These are phyloP conservation scores for Lithodes maja DNA, from an alignment of 2,888 invertebrate species.

Conservation along the genomic window DNA sequence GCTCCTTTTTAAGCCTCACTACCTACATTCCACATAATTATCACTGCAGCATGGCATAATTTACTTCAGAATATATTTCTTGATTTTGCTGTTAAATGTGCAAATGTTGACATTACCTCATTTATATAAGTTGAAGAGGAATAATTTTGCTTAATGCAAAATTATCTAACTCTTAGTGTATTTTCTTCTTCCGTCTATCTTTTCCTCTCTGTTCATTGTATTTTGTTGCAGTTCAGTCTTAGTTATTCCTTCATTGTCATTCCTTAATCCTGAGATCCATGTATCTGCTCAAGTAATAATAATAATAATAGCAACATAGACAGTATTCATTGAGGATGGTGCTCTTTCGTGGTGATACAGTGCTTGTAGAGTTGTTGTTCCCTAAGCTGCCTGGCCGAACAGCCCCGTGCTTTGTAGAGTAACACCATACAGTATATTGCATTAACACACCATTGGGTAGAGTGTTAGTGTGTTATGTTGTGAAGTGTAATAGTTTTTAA, in stretches of 20 bases:
- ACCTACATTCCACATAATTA: too few relatives aligned
- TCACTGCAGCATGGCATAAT: conserved; percentile 11
- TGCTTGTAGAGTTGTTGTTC: too few relatives aligned
- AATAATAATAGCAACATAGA: too few relatives aligned
- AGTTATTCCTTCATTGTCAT: not conserved
- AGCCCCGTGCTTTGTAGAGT: too few relatives aligned
- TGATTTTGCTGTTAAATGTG: not conserved
- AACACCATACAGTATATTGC: too few relatives aligned
- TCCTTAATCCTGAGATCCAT: not conserved
- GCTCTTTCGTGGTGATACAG: too few relatives aligned
- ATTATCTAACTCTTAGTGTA: not conserved
- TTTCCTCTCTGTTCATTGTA: not conserved
- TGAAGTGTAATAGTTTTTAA: too few relatives aligned
- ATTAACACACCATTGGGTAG: too few relatives aligned
- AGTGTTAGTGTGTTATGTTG: too few relatives aligned
- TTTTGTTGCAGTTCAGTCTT: not conserved
- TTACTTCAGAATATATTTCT: not conserved
- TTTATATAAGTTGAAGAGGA: not conserved
- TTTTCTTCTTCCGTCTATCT: not conserved
- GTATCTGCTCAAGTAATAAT: not conserved
- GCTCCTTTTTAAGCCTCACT: too few relatives aligned
- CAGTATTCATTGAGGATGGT: too few relatives aligned
- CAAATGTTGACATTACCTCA: not conserved
- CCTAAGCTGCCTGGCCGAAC: too few relatives aligned
- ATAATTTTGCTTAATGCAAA: not conserved